phyloP scores from a whole-genome alignment of 2,888 invertebrate genomes.

The Microctonus hyperodae region DNA sequence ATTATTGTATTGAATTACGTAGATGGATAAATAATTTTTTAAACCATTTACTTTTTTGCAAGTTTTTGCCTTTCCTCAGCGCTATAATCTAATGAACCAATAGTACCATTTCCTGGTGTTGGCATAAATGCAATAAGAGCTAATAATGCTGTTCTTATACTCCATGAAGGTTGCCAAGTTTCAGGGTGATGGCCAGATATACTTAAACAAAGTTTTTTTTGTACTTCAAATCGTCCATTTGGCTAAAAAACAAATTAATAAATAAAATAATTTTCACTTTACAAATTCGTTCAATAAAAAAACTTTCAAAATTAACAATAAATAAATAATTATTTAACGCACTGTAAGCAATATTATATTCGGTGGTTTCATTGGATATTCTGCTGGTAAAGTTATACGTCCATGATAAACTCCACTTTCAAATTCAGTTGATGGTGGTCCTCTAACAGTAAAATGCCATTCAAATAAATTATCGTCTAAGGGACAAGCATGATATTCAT shows the following conservation, averaged over 20 bases:
- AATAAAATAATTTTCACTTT: background rate
- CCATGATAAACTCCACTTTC: conserved; percentile 93
- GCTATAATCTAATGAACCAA: conserved; percentile 89
- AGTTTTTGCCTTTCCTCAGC: conserved; percentile 82
- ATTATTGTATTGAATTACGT: conserved; percentile 4
- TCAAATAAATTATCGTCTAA: conserved; percentile 95
- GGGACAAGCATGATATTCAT: conserved; percentile 89
- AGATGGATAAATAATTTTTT: conserved; percentile 7
- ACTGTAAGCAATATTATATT: conserved; percentile 91
- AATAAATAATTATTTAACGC: conserved; percentile 47
- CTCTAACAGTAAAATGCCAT: conserved; percentile 96
- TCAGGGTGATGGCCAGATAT: conserved; percentile 98
- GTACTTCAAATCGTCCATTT: conserved; percentile 91
- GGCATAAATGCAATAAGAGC: conserved; percentile 96
- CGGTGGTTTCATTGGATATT: conserved; percentile 98
- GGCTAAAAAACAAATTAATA: conserved; percentile 67
- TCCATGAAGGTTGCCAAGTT: conserved; percentile 98
- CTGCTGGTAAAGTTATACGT: conserved; percentile 87
- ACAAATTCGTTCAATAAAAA: background rate
- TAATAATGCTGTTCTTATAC: conserved; percentile 88
- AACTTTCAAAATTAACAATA: background rate
- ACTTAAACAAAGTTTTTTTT: conserved; percentile 94
- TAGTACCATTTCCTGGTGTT: conserved; percentile 86
- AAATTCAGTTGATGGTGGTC: conserved; percentile 88
- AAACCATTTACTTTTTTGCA: conserved; percentile 73